Conservation (phyloP, 2,888 invertebrate species). For the Tenthredo distinguenda region DNA sequence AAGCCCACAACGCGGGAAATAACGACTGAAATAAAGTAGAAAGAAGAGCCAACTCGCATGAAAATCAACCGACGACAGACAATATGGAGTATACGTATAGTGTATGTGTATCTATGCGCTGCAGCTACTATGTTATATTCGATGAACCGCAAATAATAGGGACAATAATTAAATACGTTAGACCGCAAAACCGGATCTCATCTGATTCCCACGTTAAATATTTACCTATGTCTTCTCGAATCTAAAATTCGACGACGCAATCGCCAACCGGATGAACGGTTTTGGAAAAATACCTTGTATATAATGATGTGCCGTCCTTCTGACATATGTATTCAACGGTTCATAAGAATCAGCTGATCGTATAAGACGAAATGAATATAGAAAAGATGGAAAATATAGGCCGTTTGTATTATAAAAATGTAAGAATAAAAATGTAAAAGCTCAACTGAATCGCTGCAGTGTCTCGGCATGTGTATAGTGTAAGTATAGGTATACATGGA, state of each 20-base stretch:
- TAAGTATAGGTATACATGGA: neutral
- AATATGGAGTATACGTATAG: neutral
- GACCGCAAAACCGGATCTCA: neutral
- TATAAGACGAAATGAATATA: neutral
- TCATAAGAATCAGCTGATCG: neutral
- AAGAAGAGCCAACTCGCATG: neutral
- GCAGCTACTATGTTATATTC: neutral
- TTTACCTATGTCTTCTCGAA: neutral
- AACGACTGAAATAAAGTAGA: neutral
- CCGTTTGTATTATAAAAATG: slow-evolving; percentile 60
- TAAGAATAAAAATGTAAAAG: slow-evolving; percentile 18
- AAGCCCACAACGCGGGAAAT: neutral
- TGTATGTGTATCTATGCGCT: neutral
- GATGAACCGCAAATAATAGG: neutral
- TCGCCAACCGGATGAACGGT: neutral
- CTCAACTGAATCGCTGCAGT: neutral
- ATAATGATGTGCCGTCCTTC: neutral
- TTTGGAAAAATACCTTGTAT: neutral
- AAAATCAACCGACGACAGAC: neutral
- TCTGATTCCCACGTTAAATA: neutral
- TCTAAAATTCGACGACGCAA: neutral
- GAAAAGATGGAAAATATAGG: slow-evolving; percentile 65
- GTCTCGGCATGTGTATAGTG: no score
- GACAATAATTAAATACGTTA: neutral
- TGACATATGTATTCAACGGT: neutral